Conservation (phyloP, 2,888 invertebrate species). For the Tribolium freemani region DNA sequence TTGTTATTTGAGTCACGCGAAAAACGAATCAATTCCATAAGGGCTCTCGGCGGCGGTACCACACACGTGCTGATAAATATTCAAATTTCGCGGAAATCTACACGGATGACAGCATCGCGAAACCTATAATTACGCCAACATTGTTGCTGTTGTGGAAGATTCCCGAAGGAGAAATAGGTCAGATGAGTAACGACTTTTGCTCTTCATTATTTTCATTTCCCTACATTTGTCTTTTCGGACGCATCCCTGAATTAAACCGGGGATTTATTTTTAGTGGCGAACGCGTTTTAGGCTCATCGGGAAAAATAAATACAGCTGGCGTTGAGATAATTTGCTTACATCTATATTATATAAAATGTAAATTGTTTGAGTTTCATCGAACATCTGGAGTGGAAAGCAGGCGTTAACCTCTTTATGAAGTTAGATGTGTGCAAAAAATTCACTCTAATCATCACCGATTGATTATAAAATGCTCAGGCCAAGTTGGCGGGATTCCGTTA, state of each 20-base stretch:
- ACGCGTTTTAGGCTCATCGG: background rate
- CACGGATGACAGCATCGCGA: slow-evolving; percentile 10
- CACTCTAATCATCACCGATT: background rate
- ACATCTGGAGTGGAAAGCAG: slow-evolving; percentile 11
- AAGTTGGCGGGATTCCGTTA: slow-evolving; percentile 9
- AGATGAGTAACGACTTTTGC: slow-evolving; percentile 9
- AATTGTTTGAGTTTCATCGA: slow-evolving; percentile 8
- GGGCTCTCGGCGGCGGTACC: background rate
- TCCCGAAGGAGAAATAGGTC: slow-evolving; percentile 31
- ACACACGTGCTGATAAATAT: background rate
- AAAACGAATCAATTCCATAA: slow-evolving; percentile 5
- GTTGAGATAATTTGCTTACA: slow-evolving; percentile 5
- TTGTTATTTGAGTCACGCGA: slow-evolving; percentile 15
- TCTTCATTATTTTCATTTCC: slow-evolving; percentile 3
- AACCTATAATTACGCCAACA: slow-evolving; percentile 10
- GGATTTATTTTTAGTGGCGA: slow-evolving; percentile 1
- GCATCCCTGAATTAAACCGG: background rate
- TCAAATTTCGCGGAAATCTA: slow-evolving; percentile 6
- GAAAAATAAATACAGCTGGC: slow-evolving; percentile 25
- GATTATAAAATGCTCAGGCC: background rate
- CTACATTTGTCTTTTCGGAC: background rate
- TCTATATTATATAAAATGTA: slow-evolving; percentile 17
- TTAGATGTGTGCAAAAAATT: background rate
- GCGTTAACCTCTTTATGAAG: slow-evolving; percentile 6
- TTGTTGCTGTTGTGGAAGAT: slow-evolving; percentile 23